Evolutionary conservation across 2,888 invertebrate genomes (phyloP), one percentile per base, ranked within the genome.

Genomic region (Macrosoma leucophasiata): DNA sequence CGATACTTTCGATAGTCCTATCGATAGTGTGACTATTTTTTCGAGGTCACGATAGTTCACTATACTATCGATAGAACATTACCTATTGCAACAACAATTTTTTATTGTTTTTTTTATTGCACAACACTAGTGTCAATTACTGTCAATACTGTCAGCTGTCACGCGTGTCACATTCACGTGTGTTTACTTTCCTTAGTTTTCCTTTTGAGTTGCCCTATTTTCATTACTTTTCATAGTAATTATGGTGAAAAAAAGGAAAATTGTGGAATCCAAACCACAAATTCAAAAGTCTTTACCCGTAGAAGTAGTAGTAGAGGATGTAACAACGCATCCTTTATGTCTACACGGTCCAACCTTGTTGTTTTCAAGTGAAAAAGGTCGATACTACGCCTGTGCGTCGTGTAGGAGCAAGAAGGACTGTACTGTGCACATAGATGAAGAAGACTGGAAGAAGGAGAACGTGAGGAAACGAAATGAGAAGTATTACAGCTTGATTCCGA

Each of bases 351-450:
- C 94, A 23, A 90, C 92, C 4, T 69, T 94, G 36, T 68, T 92
- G 31, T 94, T 94, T 81, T 87, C 88, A 11, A 69, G 63, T 21
- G 78, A 78, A 45, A 76, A 85, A 32, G 79, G 85, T 20, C 79
- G 84, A 46, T 96, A 90, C 72, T 96, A 86, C 69, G 91, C 92
- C 0, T 97, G 96, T 68, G 90, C 96, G 0, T 92, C 94, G 1
- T 93, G 92, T 63, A 87, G 96, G 34, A 91, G 93, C 57, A 86
- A 90, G 41, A 92, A 92, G 57, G 86, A 90, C 6, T 96, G 96
- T 58, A 77, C 85, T 2, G 91, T 94, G 61, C 91, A 89, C 51
- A 84, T 91, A 15, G 66, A 81, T 1, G 84, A 87, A 50, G 67
- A 81, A 24, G 75, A 78, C 31, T 88, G 88, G 87, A 60, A 82